Percentiles rank a stretch among this genome's conserved stretches.
Conservation (phyloP, 2,888 invertebrate genomes). For the Ochlodes sylvanus region DNA sequence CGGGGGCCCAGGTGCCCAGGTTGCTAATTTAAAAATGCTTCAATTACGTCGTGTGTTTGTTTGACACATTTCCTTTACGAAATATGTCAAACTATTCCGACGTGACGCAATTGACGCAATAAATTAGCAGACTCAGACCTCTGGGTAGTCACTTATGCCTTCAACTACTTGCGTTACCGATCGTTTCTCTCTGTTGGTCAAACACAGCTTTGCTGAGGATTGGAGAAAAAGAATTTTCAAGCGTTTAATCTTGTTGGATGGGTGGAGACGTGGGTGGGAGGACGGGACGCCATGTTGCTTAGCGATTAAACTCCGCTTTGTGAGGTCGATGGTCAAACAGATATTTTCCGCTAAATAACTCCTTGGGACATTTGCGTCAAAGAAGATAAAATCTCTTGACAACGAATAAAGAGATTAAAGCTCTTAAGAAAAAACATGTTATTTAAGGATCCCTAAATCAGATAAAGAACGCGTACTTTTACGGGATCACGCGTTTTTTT, state of each 20-base stretch:
- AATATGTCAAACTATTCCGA: too few species aligned
- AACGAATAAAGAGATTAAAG: conserved; percentile 28
- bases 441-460: neutral
- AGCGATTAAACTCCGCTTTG: conserved; percentile 65
- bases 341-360: conserved; percentile 31
- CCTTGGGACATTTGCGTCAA: conserved; percentile 19
- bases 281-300: conserved; percentile 51
- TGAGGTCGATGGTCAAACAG: conserved; percentile 38
- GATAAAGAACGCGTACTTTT: neutral
- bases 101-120: too few species aligned
- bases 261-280: conserved; percentile 43
- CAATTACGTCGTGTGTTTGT: too few species aligned
- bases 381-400: conserved; percentile 17
- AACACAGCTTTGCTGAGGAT: conserved; percentile 8
- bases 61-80: too few species aligned
- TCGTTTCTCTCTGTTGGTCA: neutral
- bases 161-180: neutral
- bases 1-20: too few species aligned
- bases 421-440: conserved; percentile 12
- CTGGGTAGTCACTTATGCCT: too few species aligned
- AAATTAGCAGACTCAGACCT: too few species aligned
- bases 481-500: too few species aligned
- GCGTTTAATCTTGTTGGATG: conserved; percentile 60
- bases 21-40: too few species aligned
- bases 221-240: conserved; percentile 53